phyloP scores from a whole-genome alignment of 2,113 vertebrate species.

The Microcebus griseorufus region DNA sequence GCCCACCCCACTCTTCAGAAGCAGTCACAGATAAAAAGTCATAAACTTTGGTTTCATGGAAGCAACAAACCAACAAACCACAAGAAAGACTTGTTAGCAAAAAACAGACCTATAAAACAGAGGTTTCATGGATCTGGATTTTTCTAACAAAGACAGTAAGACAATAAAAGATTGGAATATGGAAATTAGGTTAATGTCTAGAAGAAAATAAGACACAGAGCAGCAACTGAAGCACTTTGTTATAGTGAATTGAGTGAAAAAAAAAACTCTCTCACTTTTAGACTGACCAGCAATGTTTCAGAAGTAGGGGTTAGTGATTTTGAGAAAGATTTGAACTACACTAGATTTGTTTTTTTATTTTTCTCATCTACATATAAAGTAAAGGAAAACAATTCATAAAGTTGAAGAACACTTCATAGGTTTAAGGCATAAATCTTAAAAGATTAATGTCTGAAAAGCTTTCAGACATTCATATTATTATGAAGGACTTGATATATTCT shows the following conservation, averaged over 20 bases:
- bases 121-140: neutral
- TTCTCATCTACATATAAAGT: constrained; percentile 20
- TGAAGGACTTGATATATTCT: neutral
- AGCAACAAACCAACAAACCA: neutral
- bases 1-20: neutral
- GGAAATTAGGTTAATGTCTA: neutral
- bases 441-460: neutral
- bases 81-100: neutral
- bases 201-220: neutral
- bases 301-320: neutral
- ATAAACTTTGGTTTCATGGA: neutral
- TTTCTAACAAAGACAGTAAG: neutral
- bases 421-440: neutral
- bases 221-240: neutral
- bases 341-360: neutral
- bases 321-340: neutral
- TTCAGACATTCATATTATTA: neutral
- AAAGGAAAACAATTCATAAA: neutral
- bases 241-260: neutral
- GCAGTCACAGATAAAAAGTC: neutral
- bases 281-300: neutral
- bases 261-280: neutral
- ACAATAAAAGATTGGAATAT: neutral
- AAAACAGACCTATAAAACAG: neutral
- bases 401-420: neutral